phyloP scores from a whole-genome alignment of 2,113 vertebrate genomes.

The Halichoeres trimaculatus region DNA sequence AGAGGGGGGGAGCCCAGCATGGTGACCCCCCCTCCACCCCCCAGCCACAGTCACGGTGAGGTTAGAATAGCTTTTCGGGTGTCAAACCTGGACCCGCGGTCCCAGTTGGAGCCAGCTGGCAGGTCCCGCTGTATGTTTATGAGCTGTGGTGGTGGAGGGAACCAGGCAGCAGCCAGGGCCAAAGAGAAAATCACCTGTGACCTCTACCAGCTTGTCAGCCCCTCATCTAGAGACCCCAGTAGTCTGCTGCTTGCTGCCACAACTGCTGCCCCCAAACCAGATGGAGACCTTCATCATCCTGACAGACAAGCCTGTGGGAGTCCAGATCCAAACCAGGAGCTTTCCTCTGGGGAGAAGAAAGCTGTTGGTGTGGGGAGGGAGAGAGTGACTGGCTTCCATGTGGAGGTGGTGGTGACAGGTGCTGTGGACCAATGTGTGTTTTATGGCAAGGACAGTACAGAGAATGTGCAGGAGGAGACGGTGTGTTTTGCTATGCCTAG shows the following conservation, averaged over 20 bases:
- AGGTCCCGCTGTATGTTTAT: slow-evolving; percentile 87
- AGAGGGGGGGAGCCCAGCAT: slow-evolving; percentile 49
- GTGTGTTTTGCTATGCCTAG: slow-evolving; percentile 86
- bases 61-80: slow-evolving; percentile 94
- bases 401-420: slow-evolving; percentile 95
- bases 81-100: slow-evolving; percentile 86
- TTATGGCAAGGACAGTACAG: slow-evolving; percentile 92
- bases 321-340: slow-evolving; percentile 58
- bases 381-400: slow-evolving; percentile 89
- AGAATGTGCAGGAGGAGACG: slow-evolving; percentile 92
- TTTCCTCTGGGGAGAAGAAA: slow-evolving; percentile 76
- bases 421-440: slow-evolving; percentile 96
- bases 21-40: slow-evolving; percentile 60
- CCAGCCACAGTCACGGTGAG: slow-evolving; percentile 83
- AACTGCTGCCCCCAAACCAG: slow-evolving; percentile 76
- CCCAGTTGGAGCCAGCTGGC: slow-evolving; percentile 78
- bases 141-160: slow-evolving; percentile 83
- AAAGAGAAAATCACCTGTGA: slow-evolving; percentile 98
- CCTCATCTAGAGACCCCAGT: slow-evolving; percentile 86
- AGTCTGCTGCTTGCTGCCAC: slow-evolving; percentile 84
- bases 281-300: slow-evolving; percentile 71
- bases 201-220: slow-evolving; percentile 93
- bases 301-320: slow-evolving; percentile 72
- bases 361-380: slow-evolving; percentile 68
- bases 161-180: slow-evolving; percentile 80